A percentile compares a stretch with the other conserved stretches of the same genome.
Conservation (phyloP, 2,888 invertebrate species). For the Hermaeophaga mercurialis region DNA sequence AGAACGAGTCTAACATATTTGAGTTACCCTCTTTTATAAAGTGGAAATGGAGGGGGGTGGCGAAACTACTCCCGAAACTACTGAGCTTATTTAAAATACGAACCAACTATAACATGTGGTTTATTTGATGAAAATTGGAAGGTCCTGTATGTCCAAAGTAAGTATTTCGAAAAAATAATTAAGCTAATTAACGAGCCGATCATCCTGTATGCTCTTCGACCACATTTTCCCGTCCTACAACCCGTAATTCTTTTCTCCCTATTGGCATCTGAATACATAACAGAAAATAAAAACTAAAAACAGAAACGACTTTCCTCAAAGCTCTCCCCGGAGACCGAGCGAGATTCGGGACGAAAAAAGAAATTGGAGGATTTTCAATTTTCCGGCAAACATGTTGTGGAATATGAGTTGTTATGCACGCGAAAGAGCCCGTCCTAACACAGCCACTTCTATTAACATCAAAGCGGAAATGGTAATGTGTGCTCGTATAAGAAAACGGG, state of each 20-base stretch:
- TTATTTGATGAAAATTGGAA: no score
- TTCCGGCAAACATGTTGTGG: slow-evolving; percentile 34
- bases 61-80: no score
- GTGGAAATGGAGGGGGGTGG: no score
- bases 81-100: no score
- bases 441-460: slow-evolving; percentile 35
- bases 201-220: no score
- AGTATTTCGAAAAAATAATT: no score
- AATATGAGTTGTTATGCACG: slow-evolving; percentile 35
- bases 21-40: no score
- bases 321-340: slow-evolving; percentile 20
- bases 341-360: slow-evolving; percentile 23
- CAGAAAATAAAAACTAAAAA: slow-evolving; percentile 20
- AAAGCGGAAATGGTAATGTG: slow-evolving; percentile 36
- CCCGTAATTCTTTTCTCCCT: background rate
- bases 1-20: no score
- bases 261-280: slow-evolving; percentile 14
- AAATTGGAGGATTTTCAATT: slow-evolving; percentile 34
- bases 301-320: slow-evolving; percentile 16
- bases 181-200: no score
- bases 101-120: no score
- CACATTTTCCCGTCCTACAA: background rate
- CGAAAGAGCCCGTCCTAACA: slow-evolving; percentile 19
- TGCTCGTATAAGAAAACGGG: slow-evolving; percentile 34
- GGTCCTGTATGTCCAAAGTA: no score